Percentiles rank a stretch among this genome's conserved stretches.
Evolutionary conservation across 1,140 invertebrate species (phyloP).

Genomic region (Bombus waltoni): DNA sequence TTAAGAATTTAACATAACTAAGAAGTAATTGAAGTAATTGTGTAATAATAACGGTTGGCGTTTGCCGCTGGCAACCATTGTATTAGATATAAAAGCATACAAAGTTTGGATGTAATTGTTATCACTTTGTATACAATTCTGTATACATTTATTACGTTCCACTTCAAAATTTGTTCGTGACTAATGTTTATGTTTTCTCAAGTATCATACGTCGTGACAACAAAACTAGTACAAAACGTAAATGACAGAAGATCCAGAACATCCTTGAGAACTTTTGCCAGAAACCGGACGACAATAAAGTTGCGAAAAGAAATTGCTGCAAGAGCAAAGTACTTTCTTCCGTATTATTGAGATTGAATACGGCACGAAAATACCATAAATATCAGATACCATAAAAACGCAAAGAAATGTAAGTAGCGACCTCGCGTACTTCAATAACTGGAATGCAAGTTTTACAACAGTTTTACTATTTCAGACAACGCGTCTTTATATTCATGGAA

Average conservation of each 20-base stretch:
- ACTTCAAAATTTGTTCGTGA: background rate
- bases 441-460: background rate
- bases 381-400: background rate
- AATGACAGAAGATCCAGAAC: background rate
- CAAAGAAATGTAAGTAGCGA: background rate
- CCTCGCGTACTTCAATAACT: background rate
- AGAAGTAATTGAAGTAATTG: background rate
- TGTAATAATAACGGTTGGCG: background rate
- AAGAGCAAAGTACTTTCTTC: background rate
- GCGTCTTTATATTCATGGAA: background rate
- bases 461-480: background rate
- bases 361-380: background rate
- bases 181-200: background rate
- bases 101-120: too few relatives aligned
- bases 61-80: background rate
- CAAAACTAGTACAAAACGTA: background rate
- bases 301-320: background rate
- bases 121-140: background rate
- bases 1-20: background rate
- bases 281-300: background rate
- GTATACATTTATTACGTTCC: background rate
- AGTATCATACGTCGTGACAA: background rate
- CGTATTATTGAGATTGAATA: background rate
- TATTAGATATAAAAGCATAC: background rate
- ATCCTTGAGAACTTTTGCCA: too few relatives aligned